Evolutionary conservation across 2,797 vertebrate species (phyloP), one percentile per base, ranked within the genome.

Genomic region (Amblyopsis hoosieri): DNA sequence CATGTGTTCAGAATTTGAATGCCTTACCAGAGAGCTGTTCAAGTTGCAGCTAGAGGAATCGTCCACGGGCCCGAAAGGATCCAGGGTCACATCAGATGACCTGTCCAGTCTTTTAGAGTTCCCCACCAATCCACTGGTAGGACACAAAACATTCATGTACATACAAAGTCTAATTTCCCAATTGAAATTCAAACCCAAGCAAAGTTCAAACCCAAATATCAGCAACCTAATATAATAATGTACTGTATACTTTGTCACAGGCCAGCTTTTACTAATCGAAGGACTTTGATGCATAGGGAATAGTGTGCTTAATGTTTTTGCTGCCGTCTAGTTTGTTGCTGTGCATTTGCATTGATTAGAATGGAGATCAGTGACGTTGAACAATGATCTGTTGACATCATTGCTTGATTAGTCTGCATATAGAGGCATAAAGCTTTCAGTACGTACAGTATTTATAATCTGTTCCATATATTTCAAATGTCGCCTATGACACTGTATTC

Each of bases 1-100:
- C 62, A 45, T 59, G 10, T 54, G 10, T 74, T 31, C 73, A 98
- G 96, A 97, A 74, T 95, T 96, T 15, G 66, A 95, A 81, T 88
- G 78, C 33, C 85, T 93, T 81, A 90, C 93, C 72, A 89, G 84
- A 76, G 93, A 90, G 66, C 83, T 95, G 37, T 93, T 97, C 76
- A 85, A 76, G 64, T 46, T 90, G 72, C 92, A 91, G 51, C 61
- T 91, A 71, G 86, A 92, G 33, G 88, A 90, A 59, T 31, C 77
- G 52, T 45, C 54, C 72, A 10, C 64, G 45, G 45, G 37, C 1
- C 71, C 81, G 78, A 67, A 84, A 10, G 56, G 77, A 37, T 66
- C 45, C 1, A 49, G 60, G 9, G 66, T 84, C 62, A 85, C 78
- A 0, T 69, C 81, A 11, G 84, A 66, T n/a, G 91, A 94, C 65